Conservation (phyloP, 2,113 vertebrate genomes). For the Carassius carassius region DNA sequence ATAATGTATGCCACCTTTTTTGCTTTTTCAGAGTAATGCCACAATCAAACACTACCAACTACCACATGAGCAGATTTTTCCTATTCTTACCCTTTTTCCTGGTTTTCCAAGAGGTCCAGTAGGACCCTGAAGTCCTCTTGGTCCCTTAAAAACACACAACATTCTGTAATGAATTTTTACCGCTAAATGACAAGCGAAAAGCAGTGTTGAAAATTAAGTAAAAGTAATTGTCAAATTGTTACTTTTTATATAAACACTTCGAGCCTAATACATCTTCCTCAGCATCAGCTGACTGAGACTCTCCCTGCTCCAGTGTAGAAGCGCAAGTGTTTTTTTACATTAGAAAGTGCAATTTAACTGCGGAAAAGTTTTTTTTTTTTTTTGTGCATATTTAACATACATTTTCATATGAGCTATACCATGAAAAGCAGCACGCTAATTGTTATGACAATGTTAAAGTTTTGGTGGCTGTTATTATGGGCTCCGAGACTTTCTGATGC, state of each 20-base stretch:
- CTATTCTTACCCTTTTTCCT: slow-evolving; percentile 87
- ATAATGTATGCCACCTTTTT: slow-evolving; percentile 19
- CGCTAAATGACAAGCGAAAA: background rate
- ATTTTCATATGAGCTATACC: background rate
- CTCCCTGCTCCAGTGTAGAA: background rate
- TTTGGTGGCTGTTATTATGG: background rate
- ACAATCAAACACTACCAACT: too few species aligned
- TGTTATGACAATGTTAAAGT: background rate
- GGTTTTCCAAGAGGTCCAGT: slow-evolving; percentile 84
- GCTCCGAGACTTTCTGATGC: too few species aligned
- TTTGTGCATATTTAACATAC: slow-evolving; percentile 15
- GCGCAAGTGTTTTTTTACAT: background rate
- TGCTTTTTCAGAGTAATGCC: background rate
- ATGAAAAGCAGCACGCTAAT: background rate
- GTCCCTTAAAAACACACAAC: slow-evolving; percentile 78
- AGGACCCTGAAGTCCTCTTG: slow-evolving; percentile 90
- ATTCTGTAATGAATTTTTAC: slow-evolving; percentile 4
- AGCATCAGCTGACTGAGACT: background rate
- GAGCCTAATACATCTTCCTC: background rate
- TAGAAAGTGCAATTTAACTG: background rate
- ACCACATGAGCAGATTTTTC: background rate
- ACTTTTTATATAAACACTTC: background rate
- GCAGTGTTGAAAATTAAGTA: too few species aligned
- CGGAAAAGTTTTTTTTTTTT: too few species aligned
- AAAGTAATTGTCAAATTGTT: too few species aligned